phyloP scores from a whole-genome alignment of 2,113 vertebrate genomes.

The Pelodiscus sinensis region DNA sequence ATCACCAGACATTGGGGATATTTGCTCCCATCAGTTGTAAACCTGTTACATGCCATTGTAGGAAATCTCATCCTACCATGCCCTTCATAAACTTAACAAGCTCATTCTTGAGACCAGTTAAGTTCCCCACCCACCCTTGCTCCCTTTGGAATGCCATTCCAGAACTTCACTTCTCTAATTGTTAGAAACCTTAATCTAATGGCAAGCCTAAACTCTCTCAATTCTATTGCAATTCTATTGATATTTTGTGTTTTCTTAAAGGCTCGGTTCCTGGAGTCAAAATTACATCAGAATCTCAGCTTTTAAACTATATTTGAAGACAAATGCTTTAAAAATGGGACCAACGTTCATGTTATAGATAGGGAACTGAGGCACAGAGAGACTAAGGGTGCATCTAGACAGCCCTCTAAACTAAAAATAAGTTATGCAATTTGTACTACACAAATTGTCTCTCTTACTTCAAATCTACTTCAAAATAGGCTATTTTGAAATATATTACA shows the following conservation, averaged over 20 bases:
- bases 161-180: background rate
- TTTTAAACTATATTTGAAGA: background rate
- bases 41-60: background rate
- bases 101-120: background rate
- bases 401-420: too few relatives aligned
- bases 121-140: fast-evolving
- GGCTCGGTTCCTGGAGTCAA: background rate
- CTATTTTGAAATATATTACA: too few relatives aligned
- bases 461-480: too few relatives aligned
- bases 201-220: background rate
- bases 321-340: background rate
- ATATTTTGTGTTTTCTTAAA: background rate
- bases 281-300: background rate
- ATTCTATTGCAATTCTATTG: background rate
- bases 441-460: too few relatives aligned
- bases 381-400: background rate
- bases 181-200: background rate
- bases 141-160: background rate
- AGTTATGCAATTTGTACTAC: too few relatives aligned
- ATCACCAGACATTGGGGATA: background rate
- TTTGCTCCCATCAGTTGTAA: background rate
- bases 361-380: background rate
- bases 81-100: background rate
- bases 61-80: background rate
- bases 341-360: background rate